Evolutionary conservation across 2,888 invertebrate species (phyloP), one percentile per base, ranked within the genome.

Genomic region (Pocota personata): DNA sequence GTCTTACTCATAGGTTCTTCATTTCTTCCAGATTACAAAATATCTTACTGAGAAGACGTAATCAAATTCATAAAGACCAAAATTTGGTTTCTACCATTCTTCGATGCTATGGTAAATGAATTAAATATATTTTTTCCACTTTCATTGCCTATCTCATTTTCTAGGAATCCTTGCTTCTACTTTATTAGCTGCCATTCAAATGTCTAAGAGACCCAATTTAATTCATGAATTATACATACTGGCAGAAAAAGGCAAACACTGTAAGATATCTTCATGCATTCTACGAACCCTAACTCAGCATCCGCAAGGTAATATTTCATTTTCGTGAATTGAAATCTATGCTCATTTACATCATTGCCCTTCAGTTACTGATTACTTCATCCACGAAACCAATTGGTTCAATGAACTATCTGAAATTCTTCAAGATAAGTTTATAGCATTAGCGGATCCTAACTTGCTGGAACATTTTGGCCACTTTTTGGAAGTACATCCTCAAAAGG

Each of bases 401-500:
- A n/a, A 21, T 8, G 37, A 52, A 14, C 8, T 82, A 21, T 58
- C 58, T 1, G 21, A 72, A 1, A 60, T 30, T 5, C 12, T 78
- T 0, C 27, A 43, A 6, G 8, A 24, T 1, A 58, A 50, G 7
- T 21, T 4, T 6, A 16, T 71, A 14, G 27, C 35, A 4, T 30
- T 62, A 0, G 24, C 62, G n/a, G 64, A 80, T 1, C 0, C 7
- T 0, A 87, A 90, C 19, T 82, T 92, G 24, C 90, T 91, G 90
- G 73, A 88, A 24, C 91, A 91, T 76, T 87, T 92, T 0, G 88
- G 89, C 2, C 89, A 91, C 73, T 87, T 92, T 48, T 75, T 92
- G 37, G 89, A 90, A 60, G 7, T 89, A 3, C 69, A 75, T 0
- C 92, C 92, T 0, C 87, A 89, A 4, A 76, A 86, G 71, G 92